phyloP scores from a whole-genome alignment of 2,113 vertebrate species.

The Crotophaga sulcirostris region DNA sequence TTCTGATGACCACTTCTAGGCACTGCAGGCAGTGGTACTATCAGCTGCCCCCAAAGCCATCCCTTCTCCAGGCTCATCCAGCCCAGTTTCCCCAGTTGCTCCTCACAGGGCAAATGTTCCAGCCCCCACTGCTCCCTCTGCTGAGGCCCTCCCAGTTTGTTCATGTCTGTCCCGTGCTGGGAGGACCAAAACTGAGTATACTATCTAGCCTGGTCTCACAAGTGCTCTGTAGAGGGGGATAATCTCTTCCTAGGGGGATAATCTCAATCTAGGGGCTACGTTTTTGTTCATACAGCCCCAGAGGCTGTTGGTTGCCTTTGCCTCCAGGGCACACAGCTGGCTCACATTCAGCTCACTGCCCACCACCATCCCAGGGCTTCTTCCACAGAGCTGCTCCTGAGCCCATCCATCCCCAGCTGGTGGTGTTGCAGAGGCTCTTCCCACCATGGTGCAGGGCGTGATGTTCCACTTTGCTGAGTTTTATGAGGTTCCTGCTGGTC shows the following conservation, averaged over 20 bases:
- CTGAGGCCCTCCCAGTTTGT: neutral
- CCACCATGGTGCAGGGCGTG: neutral
- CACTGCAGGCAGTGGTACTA: neutral
- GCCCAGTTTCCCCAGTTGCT: neutral
- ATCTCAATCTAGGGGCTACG: neutral
- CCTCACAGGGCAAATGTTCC: neutral
- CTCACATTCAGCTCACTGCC: neutral
- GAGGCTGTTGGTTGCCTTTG: neutral
- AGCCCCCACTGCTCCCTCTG: neutral
- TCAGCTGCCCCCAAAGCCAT: neutral
- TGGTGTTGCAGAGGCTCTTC: neutral
- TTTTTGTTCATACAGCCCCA: neutral
- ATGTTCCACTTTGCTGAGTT: neutral
- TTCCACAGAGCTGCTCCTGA: neutral
- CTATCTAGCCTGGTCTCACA: neutral
- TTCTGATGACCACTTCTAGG: neutral
- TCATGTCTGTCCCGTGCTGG: neutral
- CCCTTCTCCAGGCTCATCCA: neutral
- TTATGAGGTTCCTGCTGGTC: neutral
- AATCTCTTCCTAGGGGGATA: neutral
- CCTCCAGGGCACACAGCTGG: neutral
- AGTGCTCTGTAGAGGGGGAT: neutral
- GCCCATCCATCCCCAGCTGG: neutral
- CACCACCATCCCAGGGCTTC: neutral
- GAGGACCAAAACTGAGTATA: neutral